phyloP scores from a whole-genome alignment of 2,797 vertebrate genomes.

The Poecilia wingei region DNA sequence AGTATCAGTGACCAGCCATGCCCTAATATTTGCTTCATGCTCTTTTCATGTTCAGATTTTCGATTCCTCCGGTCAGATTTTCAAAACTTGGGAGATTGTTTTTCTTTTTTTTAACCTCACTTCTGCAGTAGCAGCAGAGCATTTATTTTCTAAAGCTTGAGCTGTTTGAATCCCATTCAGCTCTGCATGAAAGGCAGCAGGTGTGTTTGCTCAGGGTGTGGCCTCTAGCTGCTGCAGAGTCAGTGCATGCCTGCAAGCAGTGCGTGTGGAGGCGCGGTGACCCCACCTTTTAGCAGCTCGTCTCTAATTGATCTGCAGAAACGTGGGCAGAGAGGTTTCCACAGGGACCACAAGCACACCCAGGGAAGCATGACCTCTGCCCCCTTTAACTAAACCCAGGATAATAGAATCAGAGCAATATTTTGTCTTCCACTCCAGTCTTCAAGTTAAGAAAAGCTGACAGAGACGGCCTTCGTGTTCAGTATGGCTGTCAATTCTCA shows the following conservation, averaged over 20 bases:
- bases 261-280: slow-evolving; percentile 38
- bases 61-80: not conserved
- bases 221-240: slow-evolving; percentile 49
- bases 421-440: slow-evolving; percentile 51
- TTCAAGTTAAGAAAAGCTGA: slow-evolving; percentile 24
- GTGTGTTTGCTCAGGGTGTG: slow-evolving; percentile 61
- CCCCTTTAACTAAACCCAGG: slow-evolving; percentile 37
- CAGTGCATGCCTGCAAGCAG: slow-evolving; percentile 43
- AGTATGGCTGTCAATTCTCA: slow-evolving; percentile 7
- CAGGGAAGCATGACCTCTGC: slow-evolving; percentile 38
- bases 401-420: slow-evolving; percentile 65
- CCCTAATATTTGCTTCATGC: not conserved
- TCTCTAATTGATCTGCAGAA: slow-evolving; percentile 62
- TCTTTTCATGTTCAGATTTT: not conserved
- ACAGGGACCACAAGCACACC: slow-evolving; percentile 39
- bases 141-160: not conserved
- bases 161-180: slow-evolving; percentile 10
- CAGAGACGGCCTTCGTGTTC: slow-evolving; percentile 12
- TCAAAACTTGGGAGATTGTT: not conserved
- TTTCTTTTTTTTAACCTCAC: not conserved
- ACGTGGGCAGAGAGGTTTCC: slow-evolving; percentile 60
- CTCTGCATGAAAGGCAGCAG: slow-evolving; percentile 39
- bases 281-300: slow-evolving; percentile 60
- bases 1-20: not conserved
- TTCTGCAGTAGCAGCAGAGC: not conserved